Percentiles rank a stretch among this genome's conserved stretches.
These are phyloP conservation scores for Colletes gigas DNA, from an alignment of 1,140 invertebrate species.

Conservation along the genomic window DNA sequence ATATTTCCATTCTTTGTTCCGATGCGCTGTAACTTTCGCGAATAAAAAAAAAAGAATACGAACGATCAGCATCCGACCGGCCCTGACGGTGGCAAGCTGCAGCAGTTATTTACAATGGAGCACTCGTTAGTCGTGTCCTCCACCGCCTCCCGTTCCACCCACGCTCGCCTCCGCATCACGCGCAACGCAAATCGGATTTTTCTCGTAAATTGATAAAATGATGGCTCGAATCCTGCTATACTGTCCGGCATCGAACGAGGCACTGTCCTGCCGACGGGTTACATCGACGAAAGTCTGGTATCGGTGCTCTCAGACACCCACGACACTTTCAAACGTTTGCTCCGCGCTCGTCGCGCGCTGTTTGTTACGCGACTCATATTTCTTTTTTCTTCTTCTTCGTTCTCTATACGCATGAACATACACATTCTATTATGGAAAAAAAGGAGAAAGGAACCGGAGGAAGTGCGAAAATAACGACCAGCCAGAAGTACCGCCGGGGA, in stretches of 20 bases:
- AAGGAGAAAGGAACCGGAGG: neutral
- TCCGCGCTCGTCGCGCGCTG: neutral
- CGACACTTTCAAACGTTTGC: neutral
- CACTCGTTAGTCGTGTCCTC: slow-evolving; percentile 66
- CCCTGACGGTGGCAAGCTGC: slow-evolving; percentile 48
- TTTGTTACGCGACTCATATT: neutral
- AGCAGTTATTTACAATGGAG: slow-evolving; percentile 70
- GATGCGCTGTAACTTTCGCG: slow-evolving; percentile 22
- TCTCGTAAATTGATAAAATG: slow-evolving; percentile 72
- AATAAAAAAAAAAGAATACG: slow-evolving; percentile 29
- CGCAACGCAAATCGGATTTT: slow-evolving; percentile 69
- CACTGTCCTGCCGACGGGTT: neutral
- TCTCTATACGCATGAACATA: slow-evolving; percentile 16
- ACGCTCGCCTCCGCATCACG: slow-evolving; percentile 48
- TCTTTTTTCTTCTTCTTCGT: neutral
- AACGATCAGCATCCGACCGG: slow-evolving; percentile 39
- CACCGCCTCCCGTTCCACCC: slow-evolving; percentile 19
- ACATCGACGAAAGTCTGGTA: slow-evolving; percentile 21
- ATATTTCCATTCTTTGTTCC: neutral
- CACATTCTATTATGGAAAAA: slow-evolving; percentile 29
- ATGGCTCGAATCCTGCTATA: slow-evolving; percentile 62
- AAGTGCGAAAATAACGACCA: slow-evolving; percentile 57
- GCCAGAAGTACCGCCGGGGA: slow-evolving; percentile 34
- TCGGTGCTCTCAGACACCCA: slow-evolving; percentile 6
- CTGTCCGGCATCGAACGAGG: slow-evolving; percentile 51